Evolutionary conservation across 1,140 invertebrate species (phyloP), one percentile per base, ranked within the genome.

Genomic region (Hermetia illucens): DNA sequence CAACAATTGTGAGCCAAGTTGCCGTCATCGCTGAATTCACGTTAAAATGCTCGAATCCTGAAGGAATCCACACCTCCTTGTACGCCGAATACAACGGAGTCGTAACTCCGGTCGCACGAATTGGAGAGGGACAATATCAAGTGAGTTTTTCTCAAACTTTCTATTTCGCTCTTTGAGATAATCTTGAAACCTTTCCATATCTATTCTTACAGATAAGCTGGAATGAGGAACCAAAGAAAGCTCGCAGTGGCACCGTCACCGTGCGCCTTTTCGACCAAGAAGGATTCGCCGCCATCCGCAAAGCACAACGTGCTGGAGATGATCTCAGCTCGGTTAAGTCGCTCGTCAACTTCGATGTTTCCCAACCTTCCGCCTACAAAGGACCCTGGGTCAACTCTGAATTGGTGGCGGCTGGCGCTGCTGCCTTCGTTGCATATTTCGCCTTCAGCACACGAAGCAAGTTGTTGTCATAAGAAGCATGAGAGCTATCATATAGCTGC

Each of bases 351-450:
- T 74, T 94, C 29, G 68, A 73, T 18, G 58, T 93, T 1, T 75
- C 77, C 44, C 83, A 91, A 53, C 79, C 83, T 41, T 84, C 88
- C 45, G 78, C 88, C 41, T 94, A 89, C 64, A 80, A 77, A 45
- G 91, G 91, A 12, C 88, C 88, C 5, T 85, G 82, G 77, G 71
- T 96, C 9, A 90, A 91, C 51, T 89, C 86, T 9, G 91, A 96
- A 69, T 75, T 92, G 20, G 64, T 94, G 29, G 91, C 90, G 22
- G 80, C 81, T 9, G 62, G 77, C 21, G 58, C 85, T 2, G 81
- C 85, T 3, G 69, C 82, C 41, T 56, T 84, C 27, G 75, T 93
- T 15, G 87, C 82, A 39, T 94, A 92, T 60, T 72, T 82, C 45
- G 91, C 90, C 9, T 79, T 90, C 48, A 76, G 77, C 32, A 77